Evolutionary conservation across 2,888 invertebrate genomes (phyloP).

Genomic region (Hyposoter didymator): DNA sequence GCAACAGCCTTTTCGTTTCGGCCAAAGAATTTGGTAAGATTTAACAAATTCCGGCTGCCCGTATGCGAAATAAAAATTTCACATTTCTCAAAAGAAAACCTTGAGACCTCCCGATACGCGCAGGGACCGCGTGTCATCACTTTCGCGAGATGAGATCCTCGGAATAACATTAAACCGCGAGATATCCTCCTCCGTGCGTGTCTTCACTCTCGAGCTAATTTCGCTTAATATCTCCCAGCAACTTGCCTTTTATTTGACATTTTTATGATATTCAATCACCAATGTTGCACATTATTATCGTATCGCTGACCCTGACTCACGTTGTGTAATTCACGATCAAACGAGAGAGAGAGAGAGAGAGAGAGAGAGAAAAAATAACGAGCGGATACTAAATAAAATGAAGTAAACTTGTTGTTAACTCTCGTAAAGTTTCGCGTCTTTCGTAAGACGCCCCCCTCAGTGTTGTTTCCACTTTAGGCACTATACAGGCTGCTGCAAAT

Average conservation of each 20-base stretch:
- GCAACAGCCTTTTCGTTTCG: conserved; percentile 24
- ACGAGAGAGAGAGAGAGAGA: conserved; percentile 3
- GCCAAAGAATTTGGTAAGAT: conserved; percentile 25
- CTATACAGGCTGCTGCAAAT: background rate
- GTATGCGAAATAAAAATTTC: conserved; percentile 38
- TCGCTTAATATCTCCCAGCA: conserved; percentile 11
- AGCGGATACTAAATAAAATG: conserved; percentile 1
- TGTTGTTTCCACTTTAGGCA: background rate
- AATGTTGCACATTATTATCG: conserved; percentile 7
- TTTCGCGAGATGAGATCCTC: conserved; percentile 18
- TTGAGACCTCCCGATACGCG: conserved; percentile 40
- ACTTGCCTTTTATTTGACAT: conserved; percentile 13
- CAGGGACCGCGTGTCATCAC: background rate
- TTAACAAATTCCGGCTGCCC: conserved; percentile 12
- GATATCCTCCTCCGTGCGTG: background rate
- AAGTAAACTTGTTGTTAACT: conserved; percentile 15
- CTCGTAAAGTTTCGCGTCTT: background rate
- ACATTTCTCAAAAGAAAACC: conserved; percentile 11
- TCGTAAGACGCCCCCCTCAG: background rate
- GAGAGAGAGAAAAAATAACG: conserved; percentile 1
- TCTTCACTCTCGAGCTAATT: background rate
- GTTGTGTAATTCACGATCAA: conserved; percentile 1
- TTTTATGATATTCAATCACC: conserved; percentile 17
- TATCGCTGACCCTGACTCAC: conserved; percentile 15
- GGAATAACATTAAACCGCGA: background rate